Base-by-base conservation (phyloP, 2,888 invertebrate genomes). In the Macrophya annulata region DNA sequence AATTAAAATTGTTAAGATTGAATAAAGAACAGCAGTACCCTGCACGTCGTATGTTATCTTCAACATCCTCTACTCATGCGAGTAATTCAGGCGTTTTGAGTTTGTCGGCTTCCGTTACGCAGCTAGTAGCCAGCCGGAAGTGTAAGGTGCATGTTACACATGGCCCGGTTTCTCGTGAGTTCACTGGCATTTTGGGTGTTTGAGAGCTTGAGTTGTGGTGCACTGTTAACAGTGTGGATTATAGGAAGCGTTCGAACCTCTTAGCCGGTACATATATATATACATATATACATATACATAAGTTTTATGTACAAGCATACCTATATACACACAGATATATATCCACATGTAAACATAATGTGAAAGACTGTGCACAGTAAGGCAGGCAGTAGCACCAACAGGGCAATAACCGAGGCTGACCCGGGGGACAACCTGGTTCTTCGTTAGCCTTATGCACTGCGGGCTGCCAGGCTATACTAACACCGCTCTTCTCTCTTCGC, bases 351-450 rank as follows among this genome's bases (percentile, higher is more conserved):
- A 17, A 15, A n/a, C 17, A 45, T 17, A 74, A 74, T 74, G 74
- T 74, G 74, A 74, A 74, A 74, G 74, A 74, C 45, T 21, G 72
- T 40, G 40, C 15, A 71, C 77, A 77, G 77, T 25, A 55, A 25
- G 77, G 77, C 77, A 68, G 68, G 12, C 10, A 62, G 62, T 37
- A 68, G 17, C 37, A 74, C 85, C 86, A 76, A 86, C 88, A 88
- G 91, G 90, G 91, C 91, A 92, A 92, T 91, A 92, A 92, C 91
- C 92, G 90, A 89, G 76, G 90, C 89, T 92, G 91, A 92, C 91
- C 91, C 91, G 90, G 86, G 87, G 87, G 88, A 88, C 89, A 45
- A 86, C 87, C 85, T 84, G 87, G 59, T 40, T 55, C 21, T 76
- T 88, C 86, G 43, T 45, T 65, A n/a, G 59, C 72, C 40, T 68